Percentiles rank a stretch among this genome's conserved stretches.
These are phyloP conservation scores for Idaea biselata DNA, from an alignment of 2,888 invertebrate genomes.

Conservation along the genomic window DNA sequence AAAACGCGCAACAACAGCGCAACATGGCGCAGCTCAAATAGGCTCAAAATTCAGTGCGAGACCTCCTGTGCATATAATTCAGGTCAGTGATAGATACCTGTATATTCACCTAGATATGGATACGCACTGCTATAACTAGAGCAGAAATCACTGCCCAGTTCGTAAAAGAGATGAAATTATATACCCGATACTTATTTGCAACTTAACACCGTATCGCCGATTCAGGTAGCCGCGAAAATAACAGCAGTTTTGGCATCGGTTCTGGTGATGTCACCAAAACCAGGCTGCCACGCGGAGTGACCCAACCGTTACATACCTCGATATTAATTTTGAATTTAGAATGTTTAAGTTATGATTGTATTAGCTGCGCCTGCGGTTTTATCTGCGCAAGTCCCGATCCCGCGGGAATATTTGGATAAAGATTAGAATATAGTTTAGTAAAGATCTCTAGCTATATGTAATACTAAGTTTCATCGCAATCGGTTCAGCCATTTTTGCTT, in stretches of 20 bases:
- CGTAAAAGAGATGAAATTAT: not conserved
- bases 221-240: not conserved
- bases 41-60: no score
- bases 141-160: not conserved
- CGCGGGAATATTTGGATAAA: slow-evolving; percentile 1
- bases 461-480: no score
- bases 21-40: no score
- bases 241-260: not conserved
- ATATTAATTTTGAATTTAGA: no score
- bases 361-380: not conserved
- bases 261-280: not conserved
- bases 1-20: no score
- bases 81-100: no score
- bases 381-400: not conserved
- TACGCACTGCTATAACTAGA: not conserved
- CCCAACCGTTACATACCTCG: not conserved
- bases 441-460: no score
- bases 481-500: no score
- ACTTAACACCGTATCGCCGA: not conserved
- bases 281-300: not conserved
- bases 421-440: not conserved
- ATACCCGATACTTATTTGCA: not conserved
- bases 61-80: no score
- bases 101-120: not conserved
- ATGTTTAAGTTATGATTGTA: not conserved